Conservation (phyloP, 2,113 vertebrate species). For the Syngnathoides biaculeatus region DNA sequence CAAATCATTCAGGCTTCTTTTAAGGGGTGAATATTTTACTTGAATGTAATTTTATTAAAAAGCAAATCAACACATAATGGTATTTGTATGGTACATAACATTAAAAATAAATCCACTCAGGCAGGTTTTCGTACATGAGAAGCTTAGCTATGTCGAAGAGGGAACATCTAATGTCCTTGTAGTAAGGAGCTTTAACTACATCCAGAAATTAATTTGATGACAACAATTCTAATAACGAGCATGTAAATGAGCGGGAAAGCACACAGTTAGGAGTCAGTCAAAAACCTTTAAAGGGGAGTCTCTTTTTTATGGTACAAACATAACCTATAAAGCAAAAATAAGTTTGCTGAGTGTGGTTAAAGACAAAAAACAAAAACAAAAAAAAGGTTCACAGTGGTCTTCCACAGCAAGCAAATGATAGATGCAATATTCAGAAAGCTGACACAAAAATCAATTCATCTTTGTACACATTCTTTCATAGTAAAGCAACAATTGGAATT, state of each 20-base stretch:
- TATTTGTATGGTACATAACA: no score
- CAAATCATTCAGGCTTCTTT: no score
- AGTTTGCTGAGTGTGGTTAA: slow-evolving; percentile 27
- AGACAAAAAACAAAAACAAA: neutral
- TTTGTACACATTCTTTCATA: slow-evolving; percentile 52
- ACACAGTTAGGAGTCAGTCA: neutral
- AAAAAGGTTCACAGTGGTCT: slow-evolving; percentile 40
- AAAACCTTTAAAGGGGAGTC: neutral
- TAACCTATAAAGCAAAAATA: neutral
- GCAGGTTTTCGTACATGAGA: no score
- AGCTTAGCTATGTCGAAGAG: no score
- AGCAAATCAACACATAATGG: neutral
- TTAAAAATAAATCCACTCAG: no score
- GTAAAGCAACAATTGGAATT: slow-evolving; percentile 11
- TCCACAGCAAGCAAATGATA: slow-evolving; percentile 36
- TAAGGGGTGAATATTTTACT: no score
- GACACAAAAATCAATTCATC: slow-evolving; percentile 8
- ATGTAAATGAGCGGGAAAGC: neutral
- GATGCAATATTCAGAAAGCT: slow-evolving; percentile 16
- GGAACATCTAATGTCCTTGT: no score
- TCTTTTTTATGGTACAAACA: neutral
- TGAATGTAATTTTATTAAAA: neutral
- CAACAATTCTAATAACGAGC: neutral
- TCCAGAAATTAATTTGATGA: no score
- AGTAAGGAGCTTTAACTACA: no score